Evolutionary conservation across 1,140 invertebrate genomes (phyloP), one percentile per base, ranked within the genome.

Genomic region (Drosophila rhopaloa): DNA sequence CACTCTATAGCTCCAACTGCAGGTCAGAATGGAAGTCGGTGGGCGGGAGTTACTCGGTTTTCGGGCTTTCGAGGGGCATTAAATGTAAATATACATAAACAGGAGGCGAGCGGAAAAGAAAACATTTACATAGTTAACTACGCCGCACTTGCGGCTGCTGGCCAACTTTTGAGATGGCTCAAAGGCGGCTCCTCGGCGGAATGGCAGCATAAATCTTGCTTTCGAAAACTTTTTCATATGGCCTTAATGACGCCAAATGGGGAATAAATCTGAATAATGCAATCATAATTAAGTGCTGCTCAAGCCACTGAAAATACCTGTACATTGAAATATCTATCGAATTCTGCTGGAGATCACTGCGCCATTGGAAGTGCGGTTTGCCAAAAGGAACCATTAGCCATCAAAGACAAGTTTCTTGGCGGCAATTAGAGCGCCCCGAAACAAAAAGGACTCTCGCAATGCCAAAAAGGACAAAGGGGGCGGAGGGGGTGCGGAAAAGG

Each of bases 11-110:
- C 27, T 27, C 56, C 53, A n/a, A n/a, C 16, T 11, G 48, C 48
- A 66, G 46, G 16, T 44, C 44, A 27, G 19, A 41, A 10, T 9
- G 14, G 35, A 1, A 8, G 16, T 11, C 32, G 44, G 3, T 1
- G 8, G 16, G 65, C 6, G 9, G 29, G 38, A 48, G 58, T 46
- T 43, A 47, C 32, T 51, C 24, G 13, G 43, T 43, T 65, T 77
- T 77, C 46, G 57, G 13, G 43, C 46, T 65, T 77, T 77, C 46
- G 57, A 85, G 74, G 66, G 72, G 76, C 65, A 78, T 77, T 77
- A 65, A 88, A 80, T 75, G 77, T 84, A 89, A 88, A 89, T 88
- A 89, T 79, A 88, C 84, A 89, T 88, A 88, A 88, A 89, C 83
- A 86, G 79, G 61, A 41, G 59, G 54, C 40, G 43, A 63, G 57